Base-by-base conservation (phyloP, 92 coral and sea anemone genomes). In the Chrysogorgia sp. region DNA sequence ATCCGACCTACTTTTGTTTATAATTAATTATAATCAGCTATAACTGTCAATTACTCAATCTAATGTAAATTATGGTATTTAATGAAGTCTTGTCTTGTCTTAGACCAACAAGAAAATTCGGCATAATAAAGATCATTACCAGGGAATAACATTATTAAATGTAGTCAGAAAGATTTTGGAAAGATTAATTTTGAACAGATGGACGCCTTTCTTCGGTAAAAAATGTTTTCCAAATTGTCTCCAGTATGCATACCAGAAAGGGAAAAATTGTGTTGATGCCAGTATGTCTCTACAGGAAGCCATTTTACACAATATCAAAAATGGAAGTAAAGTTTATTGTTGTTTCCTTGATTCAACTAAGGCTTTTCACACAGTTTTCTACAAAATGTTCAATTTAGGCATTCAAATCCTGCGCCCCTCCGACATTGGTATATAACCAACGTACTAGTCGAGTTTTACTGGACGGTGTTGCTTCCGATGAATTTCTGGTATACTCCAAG, bases 211-310 rank as follows among this genome's bases (percentile, higher is more conserved):
- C 21, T 33, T 62, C 37, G 14, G 22, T 14, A 40, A 28, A 62
- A 62, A 29, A 33, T 35, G 68, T 30, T 29, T 62, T 29, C 68
- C 68, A 62, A 62, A 28, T 29, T 2, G 21, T 13, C 21, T 28
- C 3, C 59, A 52, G 26, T 52, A 52, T 37, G 43, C 43, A 4
- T 37, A 37, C 12, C 43, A 24, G 26, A 23, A 52, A 52, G 20
- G 17, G 22, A 52, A 52, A 52, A 52, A 20, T 20, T 52, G 59
- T 17, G 4, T 52, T 37, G 43, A 37, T 37, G 24, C 63, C 2
- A 57, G 63, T 28, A 57, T 57, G 63, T 57, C 63, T 57, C 30
- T 57, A 7, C 63, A 57, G 22, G 63, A 57, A 57, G 63, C 63
- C 22, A 28, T 57, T 57, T 57, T 57, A 10, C 63, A 57, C 10